Percentiles rank a stretch among this genome's conserved stretches.
Evolutionary conservation across 2,113 vertebrate species (phyloP).

Genomic region (Tor tambroides): DNA sequence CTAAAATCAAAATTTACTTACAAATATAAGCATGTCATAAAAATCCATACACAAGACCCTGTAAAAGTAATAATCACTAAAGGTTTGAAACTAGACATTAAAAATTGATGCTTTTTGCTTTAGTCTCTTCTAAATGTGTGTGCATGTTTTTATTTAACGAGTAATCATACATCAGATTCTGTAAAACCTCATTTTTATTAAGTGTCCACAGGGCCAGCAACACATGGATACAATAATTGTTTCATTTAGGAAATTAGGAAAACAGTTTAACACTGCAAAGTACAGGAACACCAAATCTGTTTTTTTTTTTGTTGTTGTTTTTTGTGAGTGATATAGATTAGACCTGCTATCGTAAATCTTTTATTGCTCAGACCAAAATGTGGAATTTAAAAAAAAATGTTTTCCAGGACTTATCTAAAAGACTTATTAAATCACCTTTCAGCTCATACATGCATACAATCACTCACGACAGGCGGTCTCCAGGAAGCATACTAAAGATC

Average conservation of each 20-base stretch:
- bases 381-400: constrained; percentile 49
- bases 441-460: constrained; percentile 30
- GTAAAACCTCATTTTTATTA: constrained; percentile 52
- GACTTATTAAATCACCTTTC: constrained; percentile 22
- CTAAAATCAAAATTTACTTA: neutral
- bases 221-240: constrained; percentile 40
- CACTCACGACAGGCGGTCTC: constrained; percentile 44
- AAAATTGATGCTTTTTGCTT: too few relatives aligned
- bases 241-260: constrained; percentile 24
- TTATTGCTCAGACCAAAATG: constrained; percentile 60
- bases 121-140: neutral
- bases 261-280: constrained; percentile 14
- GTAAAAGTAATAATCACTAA: too few relatives aligned
- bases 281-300: constrained; percentile 34
- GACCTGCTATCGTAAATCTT: constrained; percentile 26
- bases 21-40: neutral
- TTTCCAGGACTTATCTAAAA: constrained; percentile 51
- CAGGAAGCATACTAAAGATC: constrained; percentile 63
- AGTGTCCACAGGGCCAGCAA: constrained; percentile 51
- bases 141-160: neutral
- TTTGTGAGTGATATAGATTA: constrained; percentile 13
- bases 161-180: neutral
- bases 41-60: too few relatives aligned
- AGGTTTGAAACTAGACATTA: too few relatives aligned
- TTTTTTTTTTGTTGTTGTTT: neutral